Evolutionary conservation across 1,140 invertebrate genomes (phyloP).

Genomic region (Orussus abietinus): DNA sequence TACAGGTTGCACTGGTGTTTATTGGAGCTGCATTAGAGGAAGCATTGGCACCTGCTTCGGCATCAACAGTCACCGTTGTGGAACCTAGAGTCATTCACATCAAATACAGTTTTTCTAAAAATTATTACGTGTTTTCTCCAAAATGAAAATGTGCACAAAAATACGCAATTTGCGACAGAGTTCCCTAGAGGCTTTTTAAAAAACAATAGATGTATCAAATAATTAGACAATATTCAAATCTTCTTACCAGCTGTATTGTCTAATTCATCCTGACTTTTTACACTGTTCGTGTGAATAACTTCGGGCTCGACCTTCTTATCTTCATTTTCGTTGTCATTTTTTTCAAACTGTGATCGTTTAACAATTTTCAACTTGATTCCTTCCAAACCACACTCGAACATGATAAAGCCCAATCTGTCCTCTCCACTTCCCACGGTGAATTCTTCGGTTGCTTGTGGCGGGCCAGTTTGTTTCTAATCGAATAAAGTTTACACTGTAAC

Average conservation of each 20-base stretch:
- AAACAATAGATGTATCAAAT: too few species aligned
- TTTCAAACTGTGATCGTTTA: slow-evolving; percentile 71
- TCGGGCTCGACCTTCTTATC: slow-evolving; percentile 51
- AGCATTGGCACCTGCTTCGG: slow-evolving; percentile 26
- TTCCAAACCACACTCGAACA: slow-evolving; percentile 95
- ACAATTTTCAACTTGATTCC: slow-evolving; percentile 82
- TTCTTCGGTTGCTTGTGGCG: slow-evolving; percentile 46
- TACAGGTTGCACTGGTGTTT: slow-evolving; percentile 37
- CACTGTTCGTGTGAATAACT: slow-evolving; percentile 33
- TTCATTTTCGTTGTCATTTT: slow-evolving; percentile 61
- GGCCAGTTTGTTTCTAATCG: slow-evolving; percentile 34
- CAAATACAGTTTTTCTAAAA: too few species aligned
- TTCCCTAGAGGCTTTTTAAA: too few species aligned
- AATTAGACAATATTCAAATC: too few species aligned
- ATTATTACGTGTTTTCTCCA: too few species aligned
- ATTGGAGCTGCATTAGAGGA: slow-evolving; percentile 46
- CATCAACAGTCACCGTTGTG: slow-evolving; percentile 50
- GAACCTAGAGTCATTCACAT: slow-evolving; percentile 22
- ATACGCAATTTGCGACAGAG: too few species aligned
- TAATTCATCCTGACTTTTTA: slow-evolving; percentile 43
- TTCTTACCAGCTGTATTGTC: slow-evolving; percentile 34
- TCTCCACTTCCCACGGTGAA: slow-evolving; percentile 52
- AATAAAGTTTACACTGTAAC: slow-evolving; percentile 1
- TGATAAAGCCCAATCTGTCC: slow-evolving; percentile 86
- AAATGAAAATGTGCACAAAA: too few species aligned